These are phyloP conservation scores for Drosophila nr. fundita DNA, from an alignment of 2,888 invertebrate genomes.

Conservation along the genomic window DNA sequence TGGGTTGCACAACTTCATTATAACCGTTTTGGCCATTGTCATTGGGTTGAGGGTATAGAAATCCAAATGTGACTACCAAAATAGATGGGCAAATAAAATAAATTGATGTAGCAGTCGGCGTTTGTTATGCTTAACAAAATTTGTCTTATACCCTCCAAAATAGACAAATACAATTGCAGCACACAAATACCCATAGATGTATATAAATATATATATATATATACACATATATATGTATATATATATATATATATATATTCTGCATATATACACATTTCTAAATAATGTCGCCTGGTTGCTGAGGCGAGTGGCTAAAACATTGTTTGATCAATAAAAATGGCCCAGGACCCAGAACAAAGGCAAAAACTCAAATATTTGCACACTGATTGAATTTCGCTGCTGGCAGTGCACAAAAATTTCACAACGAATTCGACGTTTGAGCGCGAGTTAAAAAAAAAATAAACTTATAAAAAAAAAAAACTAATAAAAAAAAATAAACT, in stretches of 20 bases:
- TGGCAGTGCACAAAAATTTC: constrained; percentile 61
- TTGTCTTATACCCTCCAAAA: constrained; percentile 39
- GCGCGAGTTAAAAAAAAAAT: constrained; percentile 23
- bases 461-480: neutral
- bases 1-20: neutral
- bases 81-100: constrained; percentile 67
- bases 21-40: neutral
- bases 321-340: constrained; percentile 80
- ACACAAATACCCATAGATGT: constrained; percentile 14
- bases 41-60: neutral
- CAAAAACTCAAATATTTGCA: constrained; percentile 59
- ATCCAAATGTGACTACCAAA: constrained; percentile 46
- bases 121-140: constrained; percentile 54
- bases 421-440: constrained; percentile 55
- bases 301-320: constrained; percentile 47
- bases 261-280: constrained; percentile 29
- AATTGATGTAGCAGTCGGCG: constrained; percentile 59
- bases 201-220: constrained; percentile 1
- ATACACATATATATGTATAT: constrained; percentile 1
- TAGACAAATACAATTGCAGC: constrained; percentile 19
- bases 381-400: constrained; percentile 52
- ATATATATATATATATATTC: neutral
- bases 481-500: constrained; percentile 4
- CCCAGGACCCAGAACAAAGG: constrained; percentile 20
- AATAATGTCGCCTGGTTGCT: constrained; percentile 56